phyloP scores from a whole-genome alignment of 2,113 vertebrate genomes.

The Cyrtonyx montezumae region DNA sequence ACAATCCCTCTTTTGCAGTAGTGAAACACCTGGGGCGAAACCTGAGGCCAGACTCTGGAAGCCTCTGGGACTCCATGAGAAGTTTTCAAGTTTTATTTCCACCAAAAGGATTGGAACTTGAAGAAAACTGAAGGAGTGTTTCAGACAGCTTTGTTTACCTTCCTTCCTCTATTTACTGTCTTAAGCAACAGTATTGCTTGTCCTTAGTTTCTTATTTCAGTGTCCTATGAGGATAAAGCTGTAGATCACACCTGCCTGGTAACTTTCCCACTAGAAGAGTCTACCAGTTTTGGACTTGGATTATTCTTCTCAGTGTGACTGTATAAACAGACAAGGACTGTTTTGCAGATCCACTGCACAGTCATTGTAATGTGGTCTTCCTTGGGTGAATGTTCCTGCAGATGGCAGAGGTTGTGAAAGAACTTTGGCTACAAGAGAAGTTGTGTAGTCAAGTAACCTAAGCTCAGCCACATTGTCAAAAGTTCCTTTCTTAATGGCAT shows the following conservation, averaged over 20 bases:
- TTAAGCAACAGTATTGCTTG: not conserved
- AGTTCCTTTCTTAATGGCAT: not conserved
- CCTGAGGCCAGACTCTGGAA: not conserved
- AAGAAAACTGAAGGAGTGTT: not conserved
- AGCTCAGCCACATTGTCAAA: not conserved
- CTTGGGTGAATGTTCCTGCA: constrained; percentile 6
- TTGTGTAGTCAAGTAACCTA: constrained; percentile 7
- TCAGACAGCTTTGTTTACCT: not conserved
- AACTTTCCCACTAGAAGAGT: not conserved
- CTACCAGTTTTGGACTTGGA: not conserved
- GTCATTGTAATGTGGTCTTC: not conserved
- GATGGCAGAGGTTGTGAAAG: not conserved
- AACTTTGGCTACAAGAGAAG: not conserved
- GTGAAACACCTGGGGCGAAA: not conserved
- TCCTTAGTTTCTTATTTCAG: not conserved
- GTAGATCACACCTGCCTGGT: not conserved
- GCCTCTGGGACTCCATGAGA: not conserved
- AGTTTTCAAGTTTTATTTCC: not conserved
- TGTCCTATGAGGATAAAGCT: not conserved
- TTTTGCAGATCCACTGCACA: not conserved
- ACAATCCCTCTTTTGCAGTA: not conserved
- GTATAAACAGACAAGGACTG: not conserved
- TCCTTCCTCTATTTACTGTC: not conserved
- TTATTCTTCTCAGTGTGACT: not conserved
- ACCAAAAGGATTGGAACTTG: not conserved